These are phyloP conservation scores for Apodemia arnacis DNA, from an alignment of 2,888 invertebrate species.

Conservation along the genomic window DNA sequence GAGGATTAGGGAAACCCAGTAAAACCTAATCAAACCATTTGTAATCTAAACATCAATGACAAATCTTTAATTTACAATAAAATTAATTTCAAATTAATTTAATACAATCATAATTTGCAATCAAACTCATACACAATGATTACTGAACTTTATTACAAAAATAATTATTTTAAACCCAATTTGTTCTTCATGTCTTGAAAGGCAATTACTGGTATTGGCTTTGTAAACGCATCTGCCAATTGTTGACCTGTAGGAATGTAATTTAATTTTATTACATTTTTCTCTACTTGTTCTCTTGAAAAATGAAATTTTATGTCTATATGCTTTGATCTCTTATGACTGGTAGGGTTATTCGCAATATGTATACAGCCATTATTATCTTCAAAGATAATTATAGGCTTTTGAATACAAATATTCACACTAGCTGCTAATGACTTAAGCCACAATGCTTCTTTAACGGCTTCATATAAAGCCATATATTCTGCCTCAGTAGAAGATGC, in stretches of 20 bases:
- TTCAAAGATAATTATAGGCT: constrained; percentile 79
- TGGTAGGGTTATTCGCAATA: constrained; percentile 82
- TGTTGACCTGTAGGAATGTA: constrained; percentile 73
- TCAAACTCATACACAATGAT: neutral
- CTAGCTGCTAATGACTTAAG: constrained; percentile 83
- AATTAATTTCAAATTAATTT: too few species aligned
- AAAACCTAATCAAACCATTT: too few species aligned
- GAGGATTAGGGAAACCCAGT: constrained; percentile 65
- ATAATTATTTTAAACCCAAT: constrained; percentile 32
- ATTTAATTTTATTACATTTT: constrained; percentile 69
- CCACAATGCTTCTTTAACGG: constrained; percentile 86
- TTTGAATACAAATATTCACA: constrained; percentile 66
- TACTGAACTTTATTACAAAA: neutral
- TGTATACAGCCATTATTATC: constrained; percentile 87
- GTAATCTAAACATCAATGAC: too few species aligned
- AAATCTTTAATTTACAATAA: neutral
- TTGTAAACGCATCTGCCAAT: constrained; percentile 54
- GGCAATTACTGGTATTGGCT: constrained; percentile 32
- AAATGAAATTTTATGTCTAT: constrained; percentile 85
- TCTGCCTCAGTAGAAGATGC: constrained; percentile 76
- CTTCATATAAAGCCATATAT: constrained; percentile 71
- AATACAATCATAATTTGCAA: too few species aligned
- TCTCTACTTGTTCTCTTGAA: constrained; percentile 63
- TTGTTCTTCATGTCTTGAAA: constrained; percentile 30
- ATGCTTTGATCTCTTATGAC: constrained; percentile 85